Evolutionary conservation across 1,140 invertebrate species (phyloP).

Genomic region (Metaphire vulgaris): DNA sequence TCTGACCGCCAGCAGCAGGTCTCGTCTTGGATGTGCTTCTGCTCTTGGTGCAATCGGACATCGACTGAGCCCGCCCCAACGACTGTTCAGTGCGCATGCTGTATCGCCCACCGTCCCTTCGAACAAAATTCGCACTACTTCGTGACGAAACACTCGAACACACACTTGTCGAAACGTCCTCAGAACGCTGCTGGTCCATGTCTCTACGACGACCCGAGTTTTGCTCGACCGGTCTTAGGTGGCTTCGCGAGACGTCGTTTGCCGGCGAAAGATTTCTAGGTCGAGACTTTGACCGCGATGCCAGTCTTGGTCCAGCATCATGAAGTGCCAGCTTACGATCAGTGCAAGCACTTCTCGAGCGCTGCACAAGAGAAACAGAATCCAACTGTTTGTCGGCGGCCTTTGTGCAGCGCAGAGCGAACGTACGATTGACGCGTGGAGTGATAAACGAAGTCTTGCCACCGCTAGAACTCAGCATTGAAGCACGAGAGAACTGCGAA

Average conservation of each 20-base stretch:
- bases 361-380: not conserved
- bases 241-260: not conserved
- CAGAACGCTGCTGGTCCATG: not conserved
- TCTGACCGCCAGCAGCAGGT: not conserved
- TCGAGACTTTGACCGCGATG: not conserved
- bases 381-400: not conserved
- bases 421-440: slow-evolving; percentile 2
- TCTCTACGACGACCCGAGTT: not conserved
- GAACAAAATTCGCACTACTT: not conserved
- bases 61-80: not conserved
- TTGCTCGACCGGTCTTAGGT: not conserved
- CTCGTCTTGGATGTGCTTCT: not conserved
- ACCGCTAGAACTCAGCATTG: not conserved
- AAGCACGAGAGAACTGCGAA: not conserved
- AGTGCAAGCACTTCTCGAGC: not conserved
- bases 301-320: not conserved
- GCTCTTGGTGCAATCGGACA: not conserved
- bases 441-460: not conserved
- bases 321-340: not conserved
- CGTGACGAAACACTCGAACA: not conserved
- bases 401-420: slow-evolving; percentile 13
- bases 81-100: slow-evolving; percentile 17
- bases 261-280: not conserved
- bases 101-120: slow-evolving; percentile 16
- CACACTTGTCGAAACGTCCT: not conserved